Conservation (phyloP, 2,797 vertebrate species). For the Myotis pilosus region DNA sequence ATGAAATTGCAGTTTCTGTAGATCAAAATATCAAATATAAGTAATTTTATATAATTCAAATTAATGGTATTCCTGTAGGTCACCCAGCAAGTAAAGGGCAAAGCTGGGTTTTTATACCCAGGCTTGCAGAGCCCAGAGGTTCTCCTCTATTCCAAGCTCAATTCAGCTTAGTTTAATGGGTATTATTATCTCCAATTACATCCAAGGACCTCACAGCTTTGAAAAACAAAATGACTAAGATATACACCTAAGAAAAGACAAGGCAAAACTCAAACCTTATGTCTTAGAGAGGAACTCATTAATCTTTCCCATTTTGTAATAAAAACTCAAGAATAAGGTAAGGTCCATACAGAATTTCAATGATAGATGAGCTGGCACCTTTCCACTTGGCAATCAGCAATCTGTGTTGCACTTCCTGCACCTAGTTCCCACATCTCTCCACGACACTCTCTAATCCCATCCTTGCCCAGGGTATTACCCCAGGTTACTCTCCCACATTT, state of each 20-base stretch:
- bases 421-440: not conserved
- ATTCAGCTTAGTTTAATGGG: not conserved
- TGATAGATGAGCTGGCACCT: not conserved
- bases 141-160: not conserved
- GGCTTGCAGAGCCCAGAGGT: not conserved
- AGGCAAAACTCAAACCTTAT: not conserved
- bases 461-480: not conserved
- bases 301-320: not conserved
- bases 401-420: not conserved
- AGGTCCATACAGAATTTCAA: not conserved
- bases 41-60: not conserved
- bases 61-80: not conserved
- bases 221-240: constrained; percentile 32
- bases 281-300: not conserved
- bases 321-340: constrained; percentile 25
- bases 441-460: not conserved
- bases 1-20: constrained; percentile 4
- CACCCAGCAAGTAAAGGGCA: constrained; percentile 17
- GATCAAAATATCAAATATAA: not conserved
- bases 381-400: not conserved
- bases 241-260: not conserved
- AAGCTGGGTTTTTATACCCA: not conserved
- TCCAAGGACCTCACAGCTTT: not conserved
- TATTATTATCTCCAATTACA: not conserved
- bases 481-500: constrained; percentile 2